Evolutionary conservation across 2,888 invertebrate species (phyloP), one percentile per base, ranked within the genome.

Genomic region (Smittia sp.): DNA sequence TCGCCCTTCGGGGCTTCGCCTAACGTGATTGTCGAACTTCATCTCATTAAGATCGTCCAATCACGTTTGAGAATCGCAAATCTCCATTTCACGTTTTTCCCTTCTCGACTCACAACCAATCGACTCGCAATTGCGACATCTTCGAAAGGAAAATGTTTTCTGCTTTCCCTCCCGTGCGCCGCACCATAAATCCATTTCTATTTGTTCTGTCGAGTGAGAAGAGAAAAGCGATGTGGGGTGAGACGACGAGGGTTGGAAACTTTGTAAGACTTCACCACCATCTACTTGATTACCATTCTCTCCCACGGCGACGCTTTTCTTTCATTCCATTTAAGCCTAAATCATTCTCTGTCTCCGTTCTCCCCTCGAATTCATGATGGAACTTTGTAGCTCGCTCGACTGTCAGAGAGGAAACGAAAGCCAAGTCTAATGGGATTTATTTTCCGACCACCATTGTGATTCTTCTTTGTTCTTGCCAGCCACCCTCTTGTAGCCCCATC

Each of bases 211-310:
- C 27, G 6, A 27, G 27, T 27, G 63, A 25, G 24, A 63, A 15
- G 25, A 63, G 63, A 25, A 63, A 63, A 24, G 27, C n/a, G 24
- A 24, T n/a, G 24, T 32, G 32, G 32, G 32, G 32, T 20, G 15
- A 63, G 1, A 32, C n/a, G 4, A 32, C 66, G 66, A 18, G 66
- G 66, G 38, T 38, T 15, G 11, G 38, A 58, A 22, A n/a, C 46
- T 46, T 68, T 68, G 68, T 68, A 46, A 41, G 68, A 20, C 68
- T 68, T 68, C 68, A 66, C 65, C 25, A 66, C 66, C 66, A 66
- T 66, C 66, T 66, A 66, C 13, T 66, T 66, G 39, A 66, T 66
- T 66, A 66, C 7, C 18, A 15, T 65, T 39, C 46, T 46, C 46
- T 32, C 46, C 11, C n/a, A 46, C n/a, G 2, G 15, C 46, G 15